phyloP scores from a whole-genome alignment of 2,113 vertebrate genomes.

The Cololabis saira region DNA sequence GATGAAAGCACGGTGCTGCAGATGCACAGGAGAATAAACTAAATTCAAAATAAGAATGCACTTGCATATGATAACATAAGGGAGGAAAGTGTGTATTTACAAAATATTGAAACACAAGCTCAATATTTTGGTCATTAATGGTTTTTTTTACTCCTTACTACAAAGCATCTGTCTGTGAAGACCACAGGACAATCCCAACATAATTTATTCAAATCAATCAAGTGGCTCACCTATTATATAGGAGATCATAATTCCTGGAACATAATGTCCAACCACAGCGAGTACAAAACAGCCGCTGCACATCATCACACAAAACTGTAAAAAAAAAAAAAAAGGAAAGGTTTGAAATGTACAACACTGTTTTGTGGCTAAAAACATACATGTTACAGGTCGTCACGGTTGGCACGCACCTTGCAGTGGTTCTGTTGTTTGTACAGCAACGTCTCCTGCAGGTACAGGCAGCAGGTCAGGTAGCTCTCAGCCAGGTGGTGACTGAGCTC shows the following conservation, averaged over 20 bases:
- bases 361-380: not conserved
- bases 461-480: conserved; percentile 95
- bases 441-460: conserved; percentile 92
- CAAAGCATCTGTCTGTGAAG: not conserved
- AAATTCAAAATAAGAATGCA: too few relatives aligned
- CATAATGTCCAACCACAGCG: conserved; percentile 92
- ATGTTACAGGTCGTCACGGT: not conserved
- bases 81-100: too few relatives aligned
- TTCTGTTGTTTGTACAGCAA: conserved; percentile 95
- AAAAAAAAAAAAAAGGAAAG: conserved; percentile 7
- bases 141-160: not conserved
- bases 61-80: too few relatives aligned
- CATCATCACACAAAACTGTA: conserved; percentile 92
- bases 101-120: not conserved
- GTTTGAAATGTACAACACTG: not conserved
- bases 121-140: not conserved
- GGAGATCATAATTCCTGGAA: conserved; percentile 99
- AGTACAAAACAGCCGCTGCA: conserved; percentile 90
- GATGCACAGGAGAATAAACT: too few relatives aligned
- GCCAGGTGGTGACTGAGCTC: conserved; percentile 96
- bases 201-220: not conserved
- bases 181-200: not conserved
- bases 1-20: too few relatives aligned
- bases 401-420: conserved; percentile 87
- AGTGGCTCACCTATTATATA: conserved; percentile 94